Evolutionary conservation across 2,113 vertebrate species (phyloP), one percentile per base, ranked within the genome.

Genomic region (Tragelaphus scriptus): DNA sequence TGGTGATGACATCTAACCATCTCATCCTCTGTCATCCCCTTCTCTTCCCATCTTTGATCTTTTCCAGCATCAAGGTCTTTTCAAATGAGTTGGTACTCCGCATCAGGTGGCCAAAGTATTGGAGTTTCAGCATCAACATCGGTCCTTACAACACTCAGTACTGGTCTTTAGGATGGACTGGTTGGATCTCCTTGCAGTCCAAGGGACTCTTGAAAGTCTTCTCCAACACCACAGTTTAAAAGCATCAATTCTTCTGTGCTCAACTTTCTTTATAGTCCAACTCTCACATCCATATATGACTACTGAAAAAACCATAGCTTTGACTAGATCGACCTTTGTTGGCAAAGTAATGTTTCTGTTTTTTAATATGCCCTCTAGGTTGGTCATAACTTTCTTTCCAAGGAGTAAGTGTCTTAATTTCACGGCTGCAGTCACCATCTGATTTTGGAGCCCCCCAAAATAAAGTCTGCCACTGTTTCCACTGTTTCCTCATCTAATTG

Each of bases 201-300:
- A 68, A 36, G 65, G 8, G 32, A 36, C 17, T 21, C 65, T 68
- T 2, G 0, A 36, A 5, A 68, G 65, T 68, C 8, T 68, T 68
- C 7, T 36, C 32, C 65, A 68, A 68, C 32, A 68, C 7, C 32
- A 68, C 65, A 68, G 17, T 68, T 36, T 17, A 36, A 68, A 68
- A 68, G 65, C 1, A 36, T 68, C 65, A 36, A 68, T 68, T 10
- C 16, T 68, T 68, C 32, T 68, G 32, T 0, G 0, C 7, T 19
- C 65, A 68, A 2, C 32, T n/a, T 68, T 68, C 61, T n/a, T 68
- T n/a, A 68, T n/a, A 68, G 32, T n/a, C 16, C 65, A n/a, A 19
- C 16, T 19, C 32, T n/a, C 16, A 68, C 4, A 68, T 68, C 32
- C 4, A 19, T 68, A 68, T 8, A n/a, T n/a, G 65, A 10, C 65